These are phyloP conservation scores for Hypercompe scribonia DNA, from an alignment of 2,888 invertebrate genomes.

Conservation along the genomic window DNA sequence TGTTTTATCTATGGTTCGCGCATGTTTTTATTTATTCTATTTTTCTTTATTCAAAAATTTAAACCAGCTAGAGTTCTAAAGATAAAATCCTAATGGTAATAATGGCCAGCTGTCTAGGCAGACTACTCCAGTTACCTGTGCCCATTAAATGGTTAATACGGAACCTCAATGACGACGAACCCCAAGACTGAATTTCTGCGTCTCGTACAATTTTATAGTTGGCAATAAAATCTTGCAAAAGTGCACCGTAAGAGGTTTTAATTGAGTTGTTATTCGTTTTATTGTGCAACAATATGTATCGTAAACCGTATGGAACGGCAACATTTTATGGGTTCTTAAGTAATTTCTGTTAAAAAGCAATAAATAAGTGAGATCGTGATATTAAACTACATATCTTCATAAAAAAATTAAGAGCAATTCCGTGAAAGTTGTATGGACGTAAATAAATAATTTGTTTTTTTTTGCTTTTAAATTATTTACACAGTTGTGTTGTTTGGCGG, in stretches of 20 bases:
- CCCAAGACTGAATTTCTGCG: neutral
- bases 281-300: slow-evolving; percentile 32
- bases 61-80: neutral
- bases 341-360: slow-evolving; percentile 24
- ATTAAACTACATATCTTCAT: slow-evolving; percentile 16
- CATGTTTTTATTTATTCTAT: neutral
- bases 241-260: slow-evolving; percentile 43
- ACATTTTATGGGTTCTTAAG: slow-evolving; percentile 33
- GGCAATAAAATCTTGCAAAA: slow-evolving; percentile 32
- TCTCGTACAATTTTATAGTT: slow-evolving; percentile 11
- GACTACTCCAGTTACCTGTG: neutral
- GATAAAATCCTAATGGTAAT: neutral
- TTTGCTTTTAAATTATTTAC: too few species aligned
- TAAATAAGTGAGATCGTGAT: slow-evolving; percentile 10
- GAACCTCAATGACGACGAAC: neutral
- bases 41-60: neutral
- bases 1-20: neutral
- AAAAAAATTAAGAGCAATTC: slow-evolving; percentile 13
- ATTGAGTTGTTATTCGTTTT: slow-evolving; percentile 39
- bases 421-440: neutral
- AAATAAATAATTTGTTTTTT: neutral
- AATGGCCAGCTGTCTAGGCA: neutral
- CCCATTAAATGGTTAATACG: neutral
- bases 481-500: too few species aligned
- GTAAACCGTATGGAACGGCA: slow-evolving; percentile 2